phyloP scores from a whole-genome alignment of 1,140 invertebrate species.

The Drosophila mayri region DNA sequence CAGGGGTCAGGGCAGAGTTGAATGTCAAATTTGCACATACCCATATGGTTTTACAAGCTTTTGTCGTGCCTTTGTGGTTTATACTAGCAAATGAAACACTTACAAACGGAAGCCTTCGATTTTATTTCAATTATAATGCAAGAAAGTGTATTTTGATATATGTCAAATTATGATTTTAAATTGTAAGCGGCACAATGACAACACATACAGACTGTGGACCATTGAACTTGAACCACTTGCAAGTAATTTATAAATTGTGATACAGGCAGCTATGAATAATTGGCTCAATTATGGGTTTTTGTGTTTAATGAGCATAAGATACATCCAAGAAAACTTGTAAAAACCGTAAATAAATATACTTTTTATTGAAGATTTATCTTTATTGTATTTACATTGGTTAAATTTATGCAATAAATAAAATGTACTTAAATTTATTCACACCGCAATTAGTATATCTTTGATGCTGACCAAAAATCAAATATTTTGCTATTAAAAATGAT shows the following conservation, averaged over 20 bases:
- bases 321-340: too few species aligned
- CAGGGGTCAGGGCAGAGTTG: constrained; percentile 43
- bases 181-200: too few species aligned
- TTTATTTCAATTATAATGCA: neutral
- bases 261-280: neutral
- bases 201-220: neutral
- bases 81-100: neutral
- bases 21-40: constrained; percentile 39
- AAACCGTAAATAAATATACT: neutral
- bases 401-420: neutral
- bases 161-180: neutral
- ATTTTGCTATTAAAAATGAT: neutral
- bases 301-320: neutral
- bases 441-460: too few species aligned
- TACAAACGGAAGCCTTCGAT: neutral
- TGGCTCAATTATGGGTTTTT: constrained; percentile 1
- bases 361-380: neutral
- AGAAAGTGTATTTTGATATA: neutral
- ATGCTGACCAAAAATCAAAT: too few species aligned
- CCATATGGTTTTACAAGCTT: constrained; percentile 15
- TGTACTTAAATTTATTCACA: neutral
- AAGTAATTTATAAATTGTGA: neutral
- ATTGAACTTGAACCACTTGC: constrained; percentile 6
- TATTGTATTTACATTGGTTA: neutral
- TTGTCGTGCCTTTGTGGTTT: constrained; percentile 1